Percentiles rank a stretch among this genome's conserved stretches.
Conservation (phyloP, 1,140 invertebrate genomes). For the Laodelphax striatellus region DNA sequence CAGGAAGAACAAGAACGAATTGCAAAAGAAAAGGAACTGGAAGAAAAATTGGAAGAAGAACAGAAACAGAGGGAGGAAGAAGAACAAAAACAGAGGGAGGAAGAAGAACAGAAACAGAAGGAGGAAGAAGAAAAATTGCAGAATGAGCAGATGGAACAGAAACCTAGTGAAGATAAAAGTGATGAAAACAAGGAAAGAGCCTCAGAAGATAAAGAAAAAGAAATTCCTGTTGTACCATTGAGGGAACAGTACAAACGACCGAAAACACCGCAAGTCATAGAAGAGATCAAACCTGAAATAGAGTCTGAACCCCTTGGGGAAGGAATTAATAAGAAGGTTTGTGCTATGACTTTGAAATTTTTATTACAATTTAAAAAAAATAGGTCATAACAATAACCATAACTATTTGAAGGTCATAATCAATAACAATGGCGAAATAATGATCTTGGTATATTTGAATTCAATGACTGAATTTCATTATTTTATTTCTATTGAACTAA, state of each 20-base stretch:
- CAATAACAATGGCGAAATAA: no score
- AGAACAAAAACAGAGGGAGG: constrained; percentile 16
- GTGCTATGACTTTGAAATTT: not conserved
- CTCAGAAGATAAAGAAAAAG: constrained; percentile 2
- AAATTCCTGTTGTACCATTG: not conserved
- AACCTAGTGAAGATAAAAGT: not conserved
- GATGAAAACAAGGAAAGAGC: not conserved
- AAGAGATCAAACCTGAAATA: constrained; percentile 31
- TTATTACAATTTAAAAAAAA: no score
- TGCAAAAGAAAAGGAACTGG: not conserved
- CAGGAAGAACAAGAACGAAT: constrained; percentile 6
- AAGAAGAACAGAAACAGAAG: constrained; percentile 26
- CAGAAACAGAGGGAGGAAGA: not conserved
- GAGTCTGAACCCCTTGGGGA: constrained; percentile 47
- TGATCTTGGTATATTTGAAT: no score
- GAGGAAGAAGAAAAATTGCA: constrained; percentile 8
- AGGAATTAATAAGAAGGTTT: constrained; percentile 49
- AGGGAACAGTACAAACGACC: constrained; percentile 18
- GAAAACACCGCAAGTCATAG: constrained; percentile 26
- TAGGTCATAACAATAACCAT: no score
- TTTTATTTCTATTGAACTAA: no score
- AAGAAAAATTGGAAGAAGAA: not conserved
- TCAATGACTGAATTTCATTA: no score
- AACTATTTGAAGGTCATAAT: no score
- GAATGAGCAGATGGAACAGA: constrained; percentile 2